Base-by-base conservation (phyloP, 1,140 invertebrate species). In the Eumaeus atala region DNA sequence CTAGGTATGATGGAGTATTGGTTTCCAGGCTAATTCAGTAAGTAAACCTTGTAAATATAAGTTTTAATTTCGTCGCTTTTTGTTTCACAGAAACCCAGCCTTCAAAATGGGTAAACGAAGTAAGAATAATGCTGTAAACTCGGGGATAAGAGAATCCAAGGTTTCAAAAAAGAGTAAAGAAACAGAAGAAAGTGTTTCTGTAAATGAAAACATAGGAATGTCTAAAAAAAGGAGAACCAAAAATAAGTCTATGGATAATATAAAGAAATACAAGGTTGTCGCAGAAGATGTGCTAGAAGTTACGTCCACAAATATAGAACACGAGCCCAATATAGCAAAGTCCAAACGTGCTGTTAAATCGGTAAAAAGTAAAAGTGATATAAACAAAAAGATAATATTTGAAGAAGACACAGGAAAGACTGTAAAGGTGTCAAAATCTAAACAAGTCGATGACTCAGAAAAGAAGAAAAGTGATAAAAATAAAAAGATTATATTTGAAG, bases 401-500 rank as follows among this genome's bases (percentile, higher is more conserved):
- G 35, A 28, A 36, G 28, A 36, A 50, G 9, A 36, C n/a, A 50
- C 34, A 12, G 36, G 33, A 35, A 35, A 34, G 17, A 12, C 10
- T 35, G 34, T 16, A 0, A 50, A 50, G 16, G 5, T 34, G n/a
- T 17, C 33, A 11, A 34, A 50, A 36, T 35, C 33, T 11, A n/a
- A 33, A 48, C 21, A 12, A n/a, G 4, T 3, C 10, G 9, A 12
- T n/a, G 5, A 48, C 7, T 16, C 17, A 11, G 4, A 11, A 3
- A 21, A 17, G 18, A 21, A 18, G 17, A 9, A 48, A 17, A 36
- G 12, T 35, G 33, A 35, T 10, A 53, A 53, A 56, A 51, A 62
- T 40, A 67, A 61, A 51, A 62, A 64, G 38, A 67, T 66, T 51
- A 59, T 62, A 50, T 62, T 67, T 53, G 51, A 53, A n/a, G 61